Base-by-base conservation (phyloP, 2,113 vertebrate species). In the Apodemus speciosus region DNA sequence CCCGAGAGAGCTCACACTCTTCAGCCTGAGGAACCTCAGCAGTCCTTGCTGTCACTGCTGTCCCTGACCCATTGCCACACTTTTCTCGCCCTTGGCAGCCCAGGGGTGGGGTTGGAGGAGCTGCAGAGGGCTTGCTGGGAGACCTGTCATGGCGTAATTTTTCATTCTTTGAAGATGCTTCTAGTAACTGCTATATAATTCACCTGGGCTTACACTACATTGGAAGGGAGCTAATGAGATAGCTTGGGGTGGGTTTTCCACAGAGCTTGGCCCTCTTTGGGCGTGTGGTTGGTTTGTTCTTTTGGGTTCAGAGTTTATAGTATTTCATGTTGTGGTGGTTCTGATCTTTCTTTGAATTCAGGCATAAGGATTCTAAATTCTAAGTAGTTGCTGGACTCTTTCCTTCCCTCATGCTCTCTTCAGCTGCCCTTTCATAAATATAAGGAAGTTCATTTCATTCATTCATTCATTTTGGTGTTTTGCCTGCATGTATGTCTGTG, bases 281-380 rank as follows among this genome's bases (percentile, higher is more conserved):
- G 2, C 89, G 66, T 85, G 51, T 9, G 1, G 0, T 72, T 85
- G 2, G 0, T 75, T 85, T 2, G 27, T 27, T 60, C 43, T 91
- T 94, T 89, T 95, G 27, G 85, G 30, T 71, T 90, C 4, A 56
- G 53, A 66, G 46, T 80, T 71, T 93, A 64, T 49, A 49, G 62
- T 62, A 43, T 90, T 77, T 60, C 49, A 2, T 73, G 15, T 60
- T 89, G 1, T 43, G 43, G 38, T 62, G 40, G 46, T 90, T 83
- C 23, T 3, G 6, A 1, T 87, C 25, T 66, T 81, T 86, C 51
- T 79, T 81, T 56, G 43, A 64, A n/a, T 88, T 85, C 23, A 77
- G 60, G n/a, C 64, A 58, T 25, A 27, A 43, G n/a, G 14, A 60
- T 86, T 60, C 49, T 71, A n/a, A 72, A 4, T 27, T 73, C 60